Evolutionary conservation across 2,888 invertebrate species (phyloP).

Genomic region (Odontomyia ornata): DNA sequence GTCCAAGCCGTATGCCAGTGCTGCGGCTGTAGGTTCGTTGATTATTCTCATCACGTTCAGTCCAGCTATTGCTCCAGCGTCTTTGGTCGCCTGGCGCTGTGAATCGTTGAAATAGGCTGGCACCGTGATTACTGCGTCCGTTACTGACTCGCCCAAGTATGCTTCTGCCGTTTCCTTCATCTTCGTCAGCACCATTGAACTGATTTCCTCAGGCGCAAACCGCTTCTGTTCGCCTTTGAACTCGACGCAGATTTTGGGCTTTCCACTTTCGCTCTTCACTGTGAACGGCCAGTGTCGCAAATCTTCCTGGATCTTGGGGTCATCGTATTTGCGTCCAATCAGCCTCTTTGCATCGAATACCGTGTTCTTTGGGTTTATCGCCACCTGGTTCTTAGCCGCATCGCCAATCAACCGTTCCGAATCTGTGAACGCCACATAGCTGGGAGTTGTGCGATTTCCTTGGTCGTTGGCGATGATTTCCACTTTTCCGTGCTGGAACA

Average conservation of each 20-base stretch:
- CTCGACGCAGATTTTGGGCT: conserved; percentile 75
- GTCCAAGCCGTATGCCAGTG: conserved; percentile 76
- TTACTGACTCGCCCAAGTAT: conserved; percentile 72
- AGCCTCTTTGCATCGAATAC: conserved; percentile 79
- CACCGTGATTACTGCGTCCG: conserved; percentile 81
- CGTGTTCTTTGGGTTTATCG: conserved; percentile 78
- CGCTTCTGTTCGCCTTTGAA: conserved; percentile 72
- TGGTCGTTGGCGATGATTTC: conserved; percentile 82
- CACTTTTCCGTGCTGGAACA: conserved; percentile 79
- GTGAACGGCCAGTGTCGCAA: conserved; percentile 87
- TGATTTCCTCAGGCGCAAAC: conserved; percentile 76
- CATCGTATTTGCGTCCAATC: conserved; percentile 78
- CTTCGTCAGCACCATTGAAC: conserved; percentile 71
- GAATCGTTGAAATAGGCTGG: conserved; percentile 41
- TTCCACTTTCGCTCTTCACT: conserved; percentile 72
- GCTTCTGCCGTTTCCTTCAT: conserved; percentile 65
- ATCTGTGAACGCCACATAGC: conserved; percentile 79
- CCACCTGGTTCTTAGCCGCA: conserved; percentile 76
- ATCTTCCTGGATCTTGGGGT: conserved; percentile 78
- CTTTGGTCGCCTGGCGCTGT: conserved; percentile 69
- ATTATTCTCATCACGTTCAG: conserved; percentile 84
- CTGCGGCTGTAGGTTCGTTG: conserved; percentile 83
- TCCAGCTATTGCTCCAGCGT: conserved; percentile 81
- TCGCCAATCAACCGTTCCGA: conserved; percentile 76
- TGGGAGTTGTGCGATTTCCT: conserved; percentile 78